A percentile compares a stretch with the other conserved stretches of the same genome.
These are phyloP conservation scores for Pipistrellus nathusii DNA, from an alignment of 2,797 vertebrate species.

Conservation along the genomic window DNA sequence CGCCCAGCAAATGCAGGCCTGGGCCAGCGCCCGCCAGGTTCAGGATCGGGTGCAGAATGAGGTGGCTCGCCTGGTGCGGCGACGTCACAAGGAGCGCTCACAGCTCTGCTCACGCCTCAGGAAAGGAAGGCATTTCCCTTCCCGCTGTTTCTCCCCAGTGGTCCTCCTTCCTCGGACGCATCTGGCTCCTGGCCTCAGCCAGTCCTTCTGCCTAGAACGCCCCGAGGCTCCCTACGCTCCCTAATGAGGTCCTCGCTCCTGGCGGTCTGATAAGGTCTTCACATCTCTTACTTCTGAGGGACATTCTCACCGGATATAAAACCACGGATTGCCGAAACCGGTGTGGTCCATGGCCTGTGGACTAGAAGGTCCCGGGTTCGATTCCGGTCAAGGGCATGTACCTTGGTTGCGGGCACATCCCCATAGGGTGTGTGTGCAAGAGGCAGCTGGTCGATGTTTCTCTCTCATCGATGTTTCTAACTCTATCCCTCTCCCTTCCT, in stretches of 20 bases:
- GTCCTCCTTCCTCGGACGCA: background rate
- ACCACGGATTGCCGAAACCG: background rate
- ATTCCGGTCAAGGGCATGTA: no score
- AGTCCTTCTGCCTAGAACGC: background rate
- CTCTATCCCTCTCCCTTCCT: no score
- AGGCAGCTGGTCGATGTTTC: no score
- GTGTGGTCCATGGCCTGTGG: no score
- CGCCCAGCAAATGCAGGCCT: no score
- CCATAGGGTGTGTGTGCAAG: no score
- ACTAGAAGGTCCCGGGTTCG: no score
- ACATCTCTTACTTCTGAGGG: background rate
- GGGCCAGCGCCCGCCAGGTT: background rate
- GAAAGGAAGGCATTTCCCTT: background rate
- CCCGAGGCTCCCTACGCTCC: background rate
- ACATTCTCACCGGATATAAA: background rate
- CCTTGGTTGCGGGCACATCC: no score
- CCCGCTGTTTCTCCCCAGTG: background rate
- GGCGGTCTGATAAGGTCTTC: background rate
- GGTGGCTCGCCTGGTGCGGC: fast-evolving
- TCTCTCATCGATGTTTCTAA: no score
- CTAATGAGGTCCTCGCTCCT: background rate
- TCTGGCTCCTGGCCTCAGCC: background rate
- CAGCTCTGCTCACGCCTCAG: background rate
- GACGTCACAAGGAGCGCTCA: background rate
- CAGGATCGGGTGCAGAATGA: no score